A percentile compares a stretch with the other conserved stretches of the same genome.
Conservation (phyloP, 1,140 invertebrate genomes). For the Caenorhabditis inopinata region DNA sequence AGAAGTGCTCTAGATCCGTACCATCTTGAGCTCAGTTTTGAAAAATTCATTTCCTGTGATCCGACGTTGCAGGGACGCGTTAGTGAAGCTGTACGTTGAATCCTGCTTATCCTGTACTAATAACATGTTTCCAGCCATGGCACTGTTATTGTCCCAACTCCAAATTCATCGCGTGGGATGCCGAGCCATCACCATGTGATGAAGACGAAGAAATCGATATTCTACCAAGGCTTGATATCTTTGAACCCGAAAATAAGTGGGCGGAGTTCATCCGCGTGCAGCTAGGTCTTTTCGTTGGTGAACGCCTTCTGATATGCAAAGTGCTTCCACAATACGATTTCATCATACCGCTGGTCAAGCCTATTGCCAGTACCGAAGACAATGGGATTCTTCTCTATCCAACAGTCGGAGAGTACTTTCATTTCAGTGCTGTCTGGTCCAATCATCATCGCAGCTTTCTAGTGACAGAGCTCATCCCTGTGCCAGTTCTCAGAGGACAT, state of each 20-base stretch:
- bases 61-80: neutral
- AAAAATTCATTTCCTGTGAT: neutral
- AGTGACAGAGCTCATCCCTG: neutral
- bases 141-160: neutral
- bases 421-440: neutral
- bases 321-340: constrained; percentile 8
- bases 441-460: neutral
- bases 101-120: too few species aligned
- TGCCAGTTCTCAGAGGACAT: neutral
- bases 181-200: neutral
- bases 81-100: neutral
- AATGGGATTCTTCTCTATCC: neutral
- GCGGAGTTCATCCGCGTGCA: neutral
- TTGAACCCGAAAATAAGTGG: neutral
- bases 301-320: neutral
- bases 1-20: neutral
- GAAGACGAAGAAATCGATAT: neutral
- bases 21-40: neutral
- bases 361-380: neutral
- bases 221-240: neutral
- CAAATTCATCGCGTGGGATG: neutral
- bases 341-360: neutral
- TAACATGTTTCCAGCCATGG: neutral
- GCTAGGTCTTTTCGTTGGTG: neutral
- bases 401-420: neutral